Percentiles rank a stretch among this genome's conserved stretches.
phyloP scores from a whole-genome alignment of 2,797 vertebrate species.

The Calcarius lapponicus region DNA sequence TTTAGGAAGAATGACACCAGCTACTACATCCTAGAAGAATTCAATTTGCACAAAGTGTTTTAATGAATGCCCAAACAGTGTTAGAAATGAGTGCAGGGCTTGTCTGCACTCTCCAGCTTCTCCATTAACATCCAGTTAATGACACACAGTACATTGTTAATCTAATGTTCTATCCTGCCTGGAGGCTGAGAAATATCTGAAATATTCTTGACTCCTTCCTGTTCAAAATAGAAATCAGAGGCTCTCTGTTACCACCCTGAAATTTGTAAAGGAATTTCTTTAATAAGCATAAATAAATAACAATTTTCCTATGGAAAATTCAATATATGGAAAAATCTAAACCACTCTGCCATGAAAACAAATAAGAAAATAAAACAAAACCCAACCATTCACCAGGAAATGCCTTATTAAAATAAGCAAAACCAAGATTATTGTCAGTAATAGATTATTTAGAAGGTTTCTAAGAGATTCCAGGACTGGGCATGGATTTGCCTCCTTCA shows the following conservation, averaged over 20 bases:
- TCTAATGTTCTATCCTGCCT: background rate
- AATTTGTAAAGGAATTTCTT: constrained; percentile 9
- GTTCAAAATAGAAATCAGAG: constrained; percentile 25
- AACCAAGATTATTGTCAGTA: background rate
- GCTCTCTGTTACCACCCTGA: background rate
- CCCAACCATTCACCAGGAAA: background rate
- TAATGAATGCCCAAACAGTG: background rate
- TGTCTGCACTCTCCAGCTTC: background rate
- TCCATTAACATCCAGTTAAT: background rate
- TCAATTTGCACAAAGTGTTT: background rate
- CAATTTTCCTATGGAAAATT: background rate
- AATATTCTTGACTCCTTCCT: constrained; percentile 26
- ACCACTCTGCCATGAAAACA: background rate
- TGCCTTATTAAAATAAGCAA: background rate
- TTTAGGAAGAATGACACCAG: background rate
- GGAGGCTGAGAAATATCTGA: constrained; percentile 22
- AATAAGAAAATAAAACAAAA: background rate
- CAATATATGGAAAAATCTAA: background rate
- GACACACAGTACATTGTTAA: background rate
- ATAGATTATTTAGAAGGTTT: background rate
- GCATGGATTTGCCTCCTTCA: background rate
- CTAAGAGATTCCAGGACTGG: background rate
- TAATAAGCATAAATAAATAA: background rate
- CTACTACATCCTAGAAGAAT: constrained; percentile 3
- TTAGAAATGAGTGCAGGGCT: background rate